Evolutionary conservation across 2,888 invertebrate species (phyloP).

Genomic region (Agonum fuliginosum): DNA sequence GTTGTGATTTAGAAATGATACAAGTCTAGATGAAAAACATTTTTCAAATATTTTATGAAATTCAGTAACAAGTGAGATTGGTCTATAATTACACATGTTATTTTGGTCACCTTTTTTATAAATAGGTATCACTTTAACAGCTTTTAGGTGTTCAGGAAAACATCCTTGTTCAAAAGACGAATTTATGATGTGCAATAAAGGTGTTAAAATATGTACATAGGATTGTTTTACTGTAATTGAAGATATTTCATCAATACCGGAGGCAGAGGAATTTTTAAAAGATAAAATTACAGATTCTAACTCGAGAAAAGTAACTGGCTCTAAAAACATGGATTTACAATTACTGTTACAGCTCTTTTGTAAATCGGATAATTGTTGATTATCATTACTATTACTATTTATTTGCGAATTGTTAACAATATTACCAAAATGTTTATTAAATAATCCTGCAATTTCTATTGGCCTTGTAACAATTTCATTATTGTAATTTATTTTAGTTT

Average conservation of each 20-base stretch:
- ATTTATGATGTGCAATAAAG: constrained; percentile 4
- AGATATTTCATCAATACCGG: constrained; percentile 2
- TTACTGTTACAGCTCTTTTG: too few relatives aligned
- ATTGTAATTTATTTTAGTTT: background rate
- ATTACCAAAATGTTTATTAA: background rate
- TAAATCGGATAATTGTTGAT: too few relatives aligned
- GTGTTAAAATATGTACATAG: background rate
- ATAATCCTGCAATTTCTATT: background rate
- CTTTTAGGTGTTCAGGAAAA: constrained; percentile 11
- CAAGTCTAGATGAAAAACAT: too few relatives aligned
- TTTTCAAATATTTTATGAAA: too few relatives aligned
- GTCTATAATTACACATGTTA: too few relatives aligned
- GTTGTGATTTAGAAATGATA: too few relatives aligned
- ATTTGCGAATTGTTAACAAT: background rate
- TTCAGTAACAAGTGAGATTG: too few relatives aligned
- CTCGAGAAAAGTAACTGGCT: background rate
- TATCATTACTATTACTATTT: too few relatives aligned
- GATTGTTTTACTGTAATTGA: background rate
- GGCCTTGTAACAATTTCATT: background rate
- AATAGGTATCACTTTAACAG: background rate
- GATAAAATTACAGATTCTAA: constrained; percentile 4
- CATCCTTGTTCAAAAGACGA: background rate
- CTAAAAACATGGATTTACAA: background rate
- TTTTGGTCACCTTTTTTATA: constrained; percentile 25
- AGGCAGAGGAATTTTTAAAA: background rate